These are phyloP conservation scores for Todiramphus chloris DNA, from an alignment of 2,113 vertebrate genomes.

Conservation along the genomic window DNA sequence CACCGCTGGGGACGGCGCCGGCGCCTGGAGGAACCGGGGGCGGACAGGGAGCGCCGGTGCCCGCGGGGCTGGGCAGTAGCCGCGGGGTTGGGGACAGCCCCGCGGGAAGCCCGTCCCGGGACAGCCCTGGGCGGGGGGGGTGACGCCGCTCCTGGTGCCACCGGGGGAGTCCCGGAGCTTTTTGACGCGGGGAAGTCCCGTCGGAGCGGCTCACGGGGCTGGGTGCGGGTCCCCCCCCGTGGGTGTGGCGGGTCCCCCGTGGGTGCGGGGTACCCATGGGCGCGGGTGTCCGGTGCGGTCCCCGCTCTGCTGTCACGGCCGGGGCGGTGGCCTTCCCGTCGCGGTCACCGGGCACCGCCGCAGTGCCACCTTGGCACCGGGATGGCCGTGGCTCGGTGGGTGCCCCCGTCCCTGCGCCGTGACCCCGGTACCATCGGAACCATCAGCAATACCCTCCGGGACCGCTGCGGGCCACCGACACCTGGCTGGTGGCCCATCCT, in stretches of 20 bases:
- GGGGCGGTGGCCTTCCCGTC: not conserved
- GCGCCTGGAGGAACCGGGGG: not conserved
- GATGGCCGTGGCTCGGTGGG: not conserved
- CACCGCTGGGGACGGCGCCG: not conserved
- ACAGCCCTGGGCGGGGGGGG: not conserved
- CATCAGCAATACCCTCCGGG: no score
- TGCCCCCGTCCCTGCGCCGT: not conserved
- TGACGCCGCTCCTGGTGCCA: not conserved
- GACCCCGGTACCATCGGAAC: not conserved
- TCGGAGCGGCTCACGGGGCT: not conserved
- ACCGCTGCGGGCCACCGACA: not conserved
- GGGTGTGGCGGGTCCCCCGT: no score
- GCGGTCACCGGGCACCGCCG: not conserved
- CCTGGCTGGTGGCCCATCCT: not conserved
- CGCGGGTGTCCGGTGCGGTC: no score
- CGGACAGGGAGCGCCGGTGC: not conserved
- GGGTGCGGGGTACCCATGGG: no score
- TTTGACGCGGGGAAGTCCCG: not conserved
- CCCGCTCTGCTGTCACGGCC: not conserved
- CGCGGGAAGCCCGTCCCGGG: not conserved
- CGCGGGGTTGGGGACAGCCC: not conserved
- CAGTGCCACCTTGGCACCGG: not conserved
- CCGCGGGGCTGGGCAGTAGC: not conserved
- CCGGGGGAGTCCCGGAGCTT: not conserved
- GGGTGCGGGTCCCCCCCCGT: not conserved